phyloP scores from a whole-genome alignment of 2,888 invertebrate species.

The Cerceris rybyensis region DNA sequence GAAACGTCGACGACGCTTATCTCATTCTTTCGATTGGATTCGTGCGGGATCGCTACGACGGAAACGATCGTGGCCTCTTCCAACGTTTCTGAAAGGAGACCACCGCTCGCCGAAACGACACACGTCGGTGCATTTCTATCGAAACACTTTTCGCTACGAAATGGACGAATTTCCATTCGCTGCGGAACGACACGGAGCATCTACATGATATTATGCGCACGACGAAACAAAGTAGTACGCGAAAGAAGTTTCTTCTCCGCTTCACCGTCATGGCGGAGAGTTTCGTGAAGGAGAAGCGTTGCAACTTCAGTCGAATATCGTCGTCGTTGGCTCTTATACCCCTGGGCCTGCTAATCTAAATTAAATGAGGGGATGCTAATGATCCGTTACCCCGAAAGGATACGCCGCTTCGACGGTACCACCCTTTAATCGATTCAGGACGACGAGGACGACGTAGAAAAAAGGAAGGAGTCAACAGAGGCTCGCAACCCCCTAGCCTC shows the following conservation, averaged over 20 bases:
- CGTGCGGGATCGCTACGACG: constrained; percentile 34
- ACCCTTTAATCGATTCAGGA: constrained; percentile 67
- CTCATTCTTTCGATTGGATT: constrained; percentile 53
- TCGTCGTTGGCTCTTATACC: constrained; percentile 56
- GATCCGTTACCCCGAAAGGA: constrained; percentile 72
- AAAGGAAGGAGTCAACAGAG: constrained; percentile 34
- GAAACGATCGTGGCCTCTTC: constrained; percentile 19
- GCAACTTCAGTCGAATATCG: constrained; percentile 54
- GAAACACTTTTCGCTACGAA: constrained; percentile 65
- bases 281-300: constrained; percentile 13
- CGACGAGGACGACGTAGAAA: constrained; percentile 46
- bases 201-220: constrained; percentile 72
- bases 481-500: constrained; percentile 11
- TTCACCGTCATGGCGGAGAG: not conserved
- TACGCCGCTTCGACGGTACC: constrained; percentile 59
- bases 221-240: constrained; percentile 63
- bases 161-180: constrained; percentile 71
- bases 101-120: constrained; percentile 45
- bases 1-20: constrained; percentile 29
- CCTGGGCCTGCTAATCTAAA: constrained; percentile 69
- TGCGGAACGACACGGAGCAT: constrained; percentile 57
- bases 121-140: constrained; percentile 63
- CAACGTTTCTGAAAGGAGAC: constrained; percentile 14
- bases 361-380: constrained; percentile 74
- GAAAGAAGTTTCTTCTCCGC: constrained; percentile 53